Base-by-base conservation (phyloP, 2,888 invertebrate species). In the Tetheella fluctuosa region DNA sequence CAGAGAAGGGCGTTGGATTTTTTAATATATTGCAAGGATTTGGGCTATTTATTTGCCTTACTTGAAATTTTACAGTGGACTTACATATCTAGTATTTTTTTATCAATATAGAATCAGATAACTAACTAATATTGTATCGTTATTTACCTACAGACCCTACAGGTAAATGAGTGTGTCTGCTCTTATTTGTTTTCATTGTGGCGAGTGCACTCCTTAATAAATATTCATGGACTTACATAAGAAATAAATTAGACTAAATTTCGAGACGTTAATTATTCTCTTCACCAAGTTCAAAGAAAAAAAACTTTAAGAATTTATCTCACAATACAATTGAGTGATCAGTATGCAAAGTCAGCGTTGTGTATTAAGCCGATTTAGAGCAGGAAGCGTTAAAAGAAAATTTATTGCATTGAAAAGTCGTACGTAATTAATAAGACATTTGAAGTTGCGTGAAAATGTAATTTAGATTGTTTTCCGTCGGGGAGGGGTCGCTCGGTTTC, bases 371-470 rank as follows among this genome's bases (percentile, higher is more conserved):
- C 85, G 89, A 91, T 91, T 92, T 84, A 64, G 77, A 79, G 77
- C 69, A 81, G 84, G 82, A 85, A 85, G 83, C 88, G 88, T 85
- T 91, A 90, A 91, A 92, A 92, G 92, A 91, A 92, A 92, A 93
- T 93, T 91, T 92, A 93, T 93, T 79, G 90, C 92, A 93, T 91
- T 90, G 91, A 91, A 91, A 91, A 93, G 92, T 93, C 91, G 84
- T 85, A 82, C 80, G 90, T 90, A 93, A 93, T 93, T 93, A 93
- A 93, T 93, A 92, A 93, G 92, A 91, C 93, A 92, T 92, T 92
- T 93, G 91, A 91, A 93, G 93, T 93, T 91, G 92, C 92, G 92
- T 93, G 93, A 93, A 93, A 93, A 93, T 92, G 93, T 93, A 93
- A 93, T 93, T 93, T 93, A 92, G 92, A 93, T 92, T 93, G 92